Base-by-base conservation (phyloP, 1,140 invertebrate genomes). In the Pseudomyrmex gracilis region DNA sequence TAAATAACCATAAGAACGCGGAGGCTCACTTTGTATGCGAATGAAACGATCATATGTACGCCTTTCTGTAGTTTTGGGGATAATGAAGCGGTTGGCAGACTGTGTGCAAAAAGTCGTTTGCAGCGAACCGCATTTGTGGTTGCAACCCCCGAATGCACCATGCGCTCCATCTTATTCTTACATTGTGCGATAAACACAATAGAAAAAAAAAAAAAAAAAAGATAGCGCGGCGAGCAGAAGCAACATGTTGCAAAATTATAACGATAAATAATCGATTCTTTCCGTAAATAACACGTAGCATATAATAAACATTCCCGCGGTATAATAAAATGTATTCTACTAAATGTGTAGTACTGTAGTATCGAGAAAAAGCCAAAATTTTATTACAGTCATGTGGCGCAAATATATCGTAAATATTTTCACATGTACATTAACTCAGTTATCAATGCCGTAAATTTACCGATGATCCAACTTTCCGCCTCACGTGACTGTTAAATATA, bases 1-100 rank as follows among this genome's bases (percentile, higher is more conserved):
- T 92, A 90, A 91, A 92, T 92, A 92, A 92, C 91, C 90, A 91
- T 91, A 91, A 92, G 90, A 87, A 90, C 84, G 85, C 89, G 88
- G 86, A 85, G 83, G 85, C 87, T 89, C 88, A 89, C 88, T 89
- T 89, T 89, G 88, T 86, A 89, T 84, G 88, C 88, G 88, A 89
- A 89, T 89, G 87, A 89, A 89, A 88, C 88, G 88, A 89, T 89
- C 87, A 89, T 89, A 88, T 86, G 84, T 89, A 89, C 84, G 87
- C 85, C 87, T 88, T 88, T 84, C 60, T 80, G 80, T 68, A 78
- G 78, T 64, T 82, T 80, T 68, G n/a, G 64, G 73, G 87, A 86
- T 89, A 89, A 89, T 89, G 84, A 88, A 89, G 84, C 86, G 87
- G 84, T 85, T 74, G 84, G 73, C 74, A 43, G 64, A 43, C 73